Evolutionary conservation across 2,888 invertebrate genomes (phyloP).

Genomic region (Amblyteles armatorius): DNA sequence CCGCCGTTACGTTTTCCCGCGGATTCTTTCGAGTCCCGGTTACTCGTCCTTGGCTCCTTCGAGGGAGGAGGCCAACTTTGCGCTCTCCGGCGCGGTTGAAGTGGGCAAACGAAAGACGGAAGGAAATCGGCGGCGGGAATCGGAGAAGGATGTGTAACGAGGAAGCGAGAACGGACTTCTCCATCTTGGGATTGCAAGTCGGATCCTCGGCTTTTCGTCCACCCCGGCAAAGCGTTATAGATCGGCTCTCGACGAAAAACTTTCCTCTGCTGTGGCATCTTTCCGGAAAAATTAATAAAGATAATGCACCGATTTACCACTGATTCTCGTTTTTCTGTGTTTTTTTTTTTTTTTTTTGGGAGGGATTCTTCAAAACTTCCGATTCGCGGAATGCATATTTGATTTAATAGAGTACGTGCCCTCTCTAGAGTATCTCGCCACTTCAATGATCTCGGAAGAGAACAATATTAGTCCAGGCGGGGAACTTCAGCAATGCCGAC

Average conservation of each 20-base stretch:
- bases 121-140: neutral
- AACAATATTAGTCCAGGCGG: neutral
- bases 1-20: conserved; percentile 46
- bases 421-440: neutral
- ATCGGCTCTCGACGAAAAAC: conserved; percentile 19
- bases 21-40: conserved; percentile 49
- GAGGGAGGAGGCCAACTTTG: conserved; percentile 26
- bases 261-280: neutral
- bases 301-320: conserved; percentile 44
- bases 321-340: neutral
- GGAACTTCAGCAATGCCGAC: neutral
- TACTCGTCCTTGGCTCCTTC: conserved; percentile 30
- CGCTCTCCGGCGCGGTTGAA: conserved; percentile 10
- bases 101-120: conserved; percentile 42
- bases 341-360: neutral
- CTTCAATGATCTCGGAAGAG: neutral
- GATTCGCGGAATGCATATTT: conserved; percentile 7
- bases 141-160: conserved; percentile 6
- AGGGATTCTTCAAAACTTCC: conserved; percentile 21
- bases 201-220: conserved; percentile 2
- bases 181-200: conserved; percentile 21
- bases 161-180: conserved; percentile 18
- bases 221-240: neutral
- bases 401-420: conserved; percentile 35
- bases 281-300: conserved; percentile 56